Base-by-base conservation (phyloP, 2,888 invertebrate genomes). In the Limnephilus rhombicus region DNA sequence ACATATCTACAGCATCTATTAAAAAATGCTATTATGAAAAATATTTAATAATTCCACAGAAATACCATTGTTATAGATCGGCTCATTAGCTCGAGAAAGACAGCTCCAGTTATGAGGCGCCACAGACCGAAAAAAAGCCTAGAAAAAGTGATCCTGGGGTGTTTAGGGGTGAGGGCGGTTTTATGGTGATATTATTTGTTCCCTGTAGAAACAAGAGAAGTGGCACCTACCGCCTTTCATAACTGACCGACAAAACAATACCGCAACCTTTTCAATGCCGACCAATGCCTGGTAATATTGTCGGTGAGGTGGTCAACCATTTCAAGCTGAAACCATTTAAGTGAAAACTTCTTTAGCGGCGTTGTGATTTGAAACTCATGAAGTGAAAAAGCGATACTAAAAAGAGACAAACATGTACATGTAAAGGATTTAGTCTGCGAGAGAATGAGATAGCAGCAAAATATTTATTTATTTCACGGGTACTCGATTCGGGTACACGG, bases 181-280 rank as follows among this genome's bases (percentile, higher is more conserved):
- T 41, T 24, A 80, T 15, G 89, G 81, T 86, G 85, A 86, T 86
- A 86, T 45, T 41, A 85, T 34, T 41, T 34, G 85, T 86, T 45
- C 24, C 45, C n/a, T 2, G 41, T 31, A n/a, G 34, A 82, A 82
- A 82, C 82, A 82, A 87, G 85, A 29, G 80, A 88, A 68, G 89
- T 88, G 91, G 45, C 91, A 88, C 91, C n/a, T 89, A 49, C 45
- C 24, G 85, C 90, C 90, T 89, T 93, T 92, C 34, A 24, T 13
- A 45, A 34, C 34, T 31, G 80, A 83, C 93, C 93, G 93, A 93
- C 93, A 93, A 92, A 91, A 91, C 92, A 90, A 90, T 81, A 87
- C 93, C 93, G 93, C 92, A 85, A 37, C 85, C 91, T 89, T 68
- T 92, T 81, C 68, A 49, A 49, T 29, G 80, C 91, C 91, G 91